A percentile compares a stretch with the other conserved stretches of the same genome.
Evolutionary conservation across 2,113 vertebrate genomes (phyloP).

Genomic region (Trematocara marginatum): DNA sequence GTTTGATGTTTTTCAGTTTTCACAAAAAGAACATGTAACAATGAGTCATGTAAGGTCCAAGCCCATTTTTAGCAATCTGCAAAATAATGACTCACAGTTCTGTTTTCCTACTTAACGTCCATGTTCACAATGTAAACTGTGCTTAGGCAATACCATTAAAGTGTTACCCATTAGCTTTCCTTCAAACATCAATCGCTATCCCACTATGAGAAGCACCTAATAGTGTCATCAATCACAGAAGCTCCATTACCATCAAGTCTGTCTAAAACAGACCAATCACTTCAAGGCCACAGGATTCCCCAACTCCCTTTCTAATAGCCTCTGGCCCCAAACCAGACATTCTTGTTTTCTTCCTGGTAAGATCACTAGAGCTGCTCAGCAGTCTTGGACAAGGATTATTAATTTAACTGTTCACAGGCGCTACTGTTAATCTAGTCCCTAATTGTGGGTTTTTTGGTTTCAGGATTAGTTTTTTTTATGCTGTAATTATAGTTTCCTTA

Average conservation of each 20-base stretch:
- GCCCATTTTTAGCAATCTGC: neutral
- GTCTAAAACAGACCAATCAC: neutral
- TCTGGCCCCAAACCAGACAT: neutral
- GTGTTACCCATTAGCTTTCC: neutral
- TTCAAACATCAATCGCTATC: neutral
- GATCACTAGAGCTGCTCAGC: neutral
- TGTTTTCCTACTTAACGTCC: neutral
- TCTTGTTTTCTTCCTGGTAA: neutral
- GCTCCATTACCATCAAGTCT: neutral
- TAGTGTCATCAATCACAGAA: neutral
- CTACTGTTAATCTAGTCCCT: neutral
- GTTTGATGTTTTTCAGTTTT: constrained; percentile 5
- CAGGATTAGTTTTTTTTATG: neutral
- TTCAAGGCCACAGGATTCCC: neutral
- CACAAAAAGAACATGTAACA: neutral
- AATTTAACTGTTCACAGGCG: neutral
- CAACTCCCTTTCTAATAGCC: neutral
- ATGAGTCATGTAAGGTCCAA: constrained; percentile 8
- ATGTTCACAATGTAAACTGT: neutral
- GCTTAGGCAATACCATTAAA: neutral
- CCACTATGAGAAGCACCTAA: neutral
- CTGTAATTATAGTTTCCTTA: neutral
- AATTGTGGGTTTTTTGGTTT: neutral
- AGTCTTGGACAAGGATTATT: neutral
- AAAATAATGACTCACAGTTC: neutral